Base-by-base conservation (phyloP, 2,797 vertebrate species). In the Sebastes nivosus region DNA sequence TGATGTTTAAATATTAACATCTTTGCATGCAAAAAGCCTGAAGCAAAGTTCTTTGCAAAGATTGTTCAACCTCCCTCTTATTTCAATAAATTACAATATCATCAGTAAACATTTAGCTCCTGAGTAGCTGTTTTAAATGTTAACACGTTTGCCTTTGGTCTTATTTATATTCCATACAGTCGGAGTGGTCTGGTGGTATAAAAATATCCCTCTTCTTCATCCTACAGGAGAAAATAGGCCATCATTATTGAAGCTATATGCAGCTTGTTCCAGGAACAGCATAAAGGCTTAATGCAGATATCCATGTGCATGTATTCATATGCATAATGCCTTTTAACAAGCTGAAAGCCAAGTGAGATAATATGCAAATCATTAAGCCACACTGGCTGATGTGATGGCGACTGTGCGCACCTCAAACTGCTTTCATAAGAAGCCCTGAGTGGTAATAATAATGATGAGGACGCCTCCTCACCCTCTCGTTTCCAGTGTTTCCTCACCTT, bases 141-240 rank as follows among this genome's bases (percentile, higher is more conserved):
- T 79, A 67, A 74, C 77, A 81, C 81, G 81, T 52, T 80, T 81
- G 66, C 84, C 80, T 84, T 83, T 61, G 79, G 75, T 83, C 75
- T 81, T 86, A 81, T 91, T 92, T 87, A 72, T 81, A 52, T 83
- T 81, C 69, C 61, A 46, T 74, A 64, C 63, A 32, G 71, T 85
- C 65, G 30, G 59, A 77, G 71, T 66, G 71, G 84, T 79, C 67
- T 77, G 67, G 14, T 30, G 25, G 67, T 77, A 16, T 88, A 89
- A 89, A 90, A 87, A 90, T 89, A 92, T 79, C 82, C 74, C 69
- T 90, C 73, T 78, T 89, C 80, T 46, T 85, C 77, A 61, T 87
- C 79, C 87, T 79, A 59, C 77, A 82, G 64, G 10, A 69, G 84
- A 88, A 92, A 90, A 77, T 91, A 90, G 90, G 92, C 72, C 92